Evolutionary conservation across 2,113 vertebrate genomes (phyloP).

Genomic region (Cyanocitta stelleri): DNA sequence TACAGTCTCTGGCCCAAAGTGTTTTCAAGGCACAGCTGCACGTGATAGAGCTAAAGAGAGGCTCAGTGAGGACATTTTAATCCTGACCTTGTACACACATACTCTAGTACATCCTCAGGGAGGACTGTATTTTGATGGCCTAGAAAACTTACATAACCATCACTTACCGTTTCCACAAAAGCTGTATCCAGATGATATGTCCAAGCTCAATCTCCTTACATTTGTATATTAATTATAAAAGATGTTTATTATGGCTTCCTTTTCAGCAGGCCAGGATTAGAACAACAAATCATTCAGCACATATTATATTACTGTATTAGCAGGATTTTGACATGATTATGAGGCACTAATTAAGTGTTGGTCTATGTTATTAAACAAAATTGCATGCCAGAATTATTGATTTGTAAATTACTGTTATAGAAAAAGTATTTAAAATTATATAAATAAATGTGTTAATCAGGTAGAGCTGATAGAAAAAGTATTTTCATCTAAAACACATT

Average conservation of each 20-base stretch:
- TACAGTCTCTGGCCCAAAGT: background rate
- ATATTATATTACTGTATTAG: background rate
- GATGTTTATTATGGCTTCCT: background rate
- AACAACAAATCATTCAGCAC: background rate
- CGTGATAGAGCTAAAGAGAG: background rate
- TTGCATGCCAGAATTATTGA: background rate
- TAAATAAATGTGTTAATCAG: conserved; percentile 8
- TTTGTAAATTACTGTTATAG: conserved; percentile 4
- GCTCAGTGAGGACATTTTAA: conserved; percentile 12
- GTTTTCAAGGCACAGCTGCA: conserved; percentile 7
- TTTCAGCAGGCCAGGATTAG: conserved; percentile 2
- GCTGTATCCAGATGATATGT: background rate
- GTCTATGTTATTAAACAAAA: conserved; percentile 33
- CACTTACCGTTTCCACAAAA: background rate
- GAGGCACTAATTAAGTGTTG: conserved; percentile 24
- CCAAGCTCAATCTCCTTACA: background rate
- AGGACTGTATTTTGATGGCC: background rate
- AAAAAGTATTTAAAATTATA: background rate
- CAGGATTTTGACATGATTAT: conserved; percentile 18
- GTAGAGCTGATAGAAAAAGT: background rate
- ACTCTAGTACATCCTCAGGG: background rate
- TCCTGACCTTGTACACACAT: conserved; percentile 12
- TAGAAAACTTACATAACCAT: conserved; percentile 38
- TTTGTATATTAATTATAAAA: background rate
- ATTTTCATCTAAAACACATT: background rate